Evolutionary conservation across 2,888 invertebrate species (phyloP), one percentile per base, ranked within the genome.

Genomic region (Diploptera punctata): DNA sequence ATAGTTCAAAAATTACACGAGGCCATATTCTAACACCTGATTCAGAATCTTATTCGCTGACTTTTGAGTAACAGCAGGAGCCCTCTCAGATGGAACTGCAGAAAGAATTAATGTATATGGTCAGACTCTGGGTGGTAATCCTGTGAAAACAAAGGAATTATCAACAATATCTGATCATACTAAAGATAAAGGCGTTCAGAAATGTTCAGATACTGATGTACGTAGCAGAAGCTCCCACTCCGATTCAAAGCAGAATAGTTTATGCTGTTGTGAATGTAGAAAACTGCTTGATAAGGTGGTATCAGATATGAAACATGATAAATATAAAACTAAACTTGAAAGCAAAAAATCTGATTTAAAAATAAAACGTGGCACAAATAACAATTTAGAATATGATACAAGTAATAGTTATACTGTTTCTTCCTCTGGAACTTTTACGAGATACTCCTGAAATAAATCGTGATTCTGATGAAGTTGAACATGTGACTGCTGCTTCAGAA

Each of bases 181-280:
- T 52, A 21, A 52, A 52, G 3, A 52, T 52, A 52, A 9, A 52
- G 3, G 5, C n/a, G n/a, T n/a, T n/a, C n/a, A n/a, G 19, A 24
- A 24, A 19, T 3, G 10, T 2, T 52, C 52, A 52, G 10, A 52
- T 24, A 24, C 10, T 21, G 13, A 21, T 52, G 52, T 13, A 1
- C 24, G 21, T 24, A 3, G 24, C 13, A n/a, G 24, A 52, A 52
- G 13, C 52, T 52, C 10, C 0, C 10, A 52, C 19, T 10, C 54
- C 18, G 9, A 49, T 73, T 49, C 16, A 4, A 68, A 52, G 31
- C 7, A 29, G 1, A 24, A 33, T 16, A 33, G 7, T 7, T 49
- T 70, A 21, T 70, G 70, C 24, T 70, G 70, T 44, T 70, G 70
- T 65, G 62, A 70, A 24, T 70, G 62, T 9, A 62, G 49, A 52